phyloP scores from a whole-genome alignment of 1,140 invertebrate genomes.

The Hycleus phaleratus region DNA sequence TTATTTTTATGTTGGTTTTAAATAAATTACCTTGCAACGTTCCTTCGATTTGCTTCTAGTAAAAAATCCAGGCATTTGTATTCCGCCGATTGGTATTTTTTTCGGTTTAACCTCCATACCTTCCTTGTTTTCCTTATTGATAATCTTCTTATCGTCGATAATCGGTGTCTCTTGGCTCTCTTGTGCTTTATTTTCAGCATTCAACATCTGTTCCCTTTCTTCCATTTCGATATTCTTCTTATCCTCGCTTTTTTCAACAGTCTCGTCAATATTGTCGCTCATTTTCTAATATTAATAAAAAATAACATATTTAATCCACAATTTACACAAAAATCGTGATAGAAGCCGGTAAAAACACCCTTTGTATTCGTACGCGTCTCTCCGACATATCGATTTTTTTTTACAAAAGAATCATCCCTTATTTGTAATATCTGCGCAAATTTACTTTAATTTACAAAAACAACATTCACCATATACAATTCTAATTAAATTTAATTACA shows the following conservation, averaged over 20 bases:
- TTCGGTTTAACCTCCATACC: conserved; percentile 65
- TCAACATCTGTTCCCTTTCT: conserved; percentile 63
- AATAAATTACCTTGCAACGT: conserved; percentile 47
- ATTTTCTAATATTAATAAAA: too few relatives aligned
- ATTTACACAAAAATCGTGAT: too few relatives aligned
- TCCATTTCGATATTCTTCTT: conserved; percentile 66
- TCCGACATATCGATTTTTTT: too few relatives aligned
- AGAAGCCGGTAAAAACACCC: too few relatives aligned
- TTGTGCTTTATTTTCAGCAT: conserved; percentile 49
- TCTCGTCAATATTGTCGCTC: background rate
- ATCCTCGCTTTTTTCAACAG: conserved; percentile 51
- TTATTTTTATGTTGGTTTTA: background rate
- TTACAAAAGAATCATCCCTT: too few relatives aligned
- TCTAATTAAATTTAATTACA: too few relatives aligned
- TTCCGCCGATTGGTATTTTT: conserved; percentile 73
- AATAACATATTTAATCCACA: too few relatives aligned
- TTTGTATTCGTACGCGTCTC: too few relatives aligned
- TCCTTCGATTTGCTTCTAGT: conserved; percentile 68
- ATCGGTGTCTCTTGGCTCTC: conserved; percentile 45
- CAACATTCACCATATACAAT: too few relatives aligned
- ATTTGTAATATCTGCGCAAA: too few relatives aligned
- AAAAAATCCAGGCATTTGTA: conserved; percentile 74
- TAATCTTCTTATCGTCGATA: conserved; percentile 44
- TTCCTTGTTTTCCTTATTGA: conserved; percentile 51
- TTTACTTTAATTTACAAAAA: too few relatives aligned